Evolutionary conservation across 2,888 invertebrate species (phyloP), one percentile per base, ranked within the genome.

Genomic region (Noctua comes): DNA sequence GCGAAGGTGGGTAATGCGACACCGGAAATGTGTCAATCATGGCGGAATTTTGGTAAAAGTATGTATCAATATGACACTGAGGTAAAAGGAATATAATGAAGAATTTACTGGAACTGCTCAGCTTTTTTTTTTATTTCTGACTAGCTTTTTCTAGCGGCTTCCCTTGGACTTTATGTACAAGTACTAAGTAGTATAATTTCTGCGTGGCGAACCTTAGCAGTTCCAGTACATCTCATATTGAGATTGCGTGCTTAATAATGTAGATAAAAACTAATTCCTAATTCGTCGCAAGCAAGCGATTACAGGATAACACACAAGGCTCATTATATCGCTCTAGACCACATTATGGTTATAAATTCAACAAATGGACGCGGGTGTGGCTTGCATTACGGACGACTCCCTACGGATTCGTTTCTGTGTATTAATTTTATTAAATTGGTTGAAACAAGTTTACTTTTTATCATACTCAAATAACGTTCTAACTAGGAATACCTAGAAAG

Each of bases 21-120:
- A 87, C 76, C 71, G 76, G 74, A 84, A 76, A 80, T 80, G 68
- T 84, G 73, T 80, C 87, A 87, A 79, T 76, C 87, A 64, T 66
- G 59, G 24, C 21, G 31, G 48, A 24, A 62, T 74, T 71, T 72
- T 46, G 54, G 48, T 36, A 46, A 51, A 71, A 59, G 36, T 46
- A 51, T 68, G 57, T 83, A 40, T 64, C 82, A 36, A 31, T 85
- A 66, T 59, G 31, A 69, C 16, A 66, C 51, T 36, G 1, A 68
- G 31, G 64, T 36, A 24, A 62, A 46, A 40, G 7, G 31, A 75
- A 46, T 57, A 27, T 76, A 40, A 59, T 5, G 57, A 36, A 24
- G n/a, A 68, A 10, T 7, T 24, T 16, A 1, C 27, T 27, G 16
- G 8, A 16, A 65, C 18, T 82, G 16, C 18, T 18, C 54, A 65